Evolutionary conservation across 30 jellyfish, hydroid and myxozoan species (phyloP).

Genomic region (Cassiopea xamachana): DNA sequence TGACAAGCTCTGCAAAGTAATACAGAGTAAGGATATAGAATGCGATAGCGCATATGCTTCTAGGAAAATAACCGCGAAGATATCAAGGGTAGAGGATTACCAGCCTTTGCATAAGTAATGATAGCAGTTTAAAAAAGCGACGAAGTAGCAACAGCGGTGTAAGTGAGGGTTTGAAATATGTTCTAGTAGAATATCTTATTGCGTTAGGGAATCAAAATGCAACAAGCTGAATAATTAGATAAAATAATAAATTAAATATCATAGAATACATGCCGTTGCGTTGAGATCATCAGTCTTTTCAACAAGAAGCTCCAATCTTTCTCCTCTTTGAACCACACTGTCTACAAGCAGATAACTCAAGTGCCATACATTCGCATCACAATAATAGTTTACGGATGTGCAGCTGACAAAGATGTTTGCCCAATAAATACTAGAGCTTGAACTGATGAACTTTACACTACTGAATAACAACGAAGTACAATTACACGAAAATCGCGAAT

Average conservation of each 20-base stretch:
- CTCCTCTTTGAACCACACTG: conserved; percentile 86
- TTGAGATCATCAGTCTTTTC: conserved; percentile 89
- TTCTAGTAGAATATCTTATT: background rate
- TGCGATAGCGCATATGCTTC: no score
- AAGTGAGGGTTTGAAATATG: background rate
- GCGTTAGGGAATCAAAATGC: background rate
- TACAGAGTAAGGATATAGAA: background rate
- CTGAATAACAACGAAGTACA: no score
- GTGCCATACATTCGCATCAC: background rate
- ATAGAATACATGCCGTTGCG: conserved; percentile 63
- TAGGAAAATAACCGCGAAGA: no score
- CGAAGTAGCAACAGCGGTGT: background rate
- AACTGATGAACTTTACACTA: no score
- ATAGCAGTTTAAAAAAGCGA: no score
- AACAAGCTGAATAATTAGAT: background rate
- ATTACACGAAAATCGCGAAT: no score
- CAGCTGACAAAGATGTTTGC: no score
- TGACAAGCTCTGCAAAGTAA: conserved; percentile 66
- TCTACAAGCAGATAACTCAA: conserved; percentile 18
- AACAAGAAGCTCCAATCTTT: conserved; percentile 84
- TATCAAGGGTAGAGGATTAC: no score
- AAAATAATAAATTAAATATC: no score
- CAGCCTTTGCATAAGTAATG: no score
- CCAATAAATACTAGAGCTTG: no score
- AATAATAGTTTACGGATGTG: no score